These are phyloP conservation scores for Oncorhynchus tshawytscha DNA, from an alignment of 2,113 vertebrate genomes.

Conservation along the genomic window DNA sequence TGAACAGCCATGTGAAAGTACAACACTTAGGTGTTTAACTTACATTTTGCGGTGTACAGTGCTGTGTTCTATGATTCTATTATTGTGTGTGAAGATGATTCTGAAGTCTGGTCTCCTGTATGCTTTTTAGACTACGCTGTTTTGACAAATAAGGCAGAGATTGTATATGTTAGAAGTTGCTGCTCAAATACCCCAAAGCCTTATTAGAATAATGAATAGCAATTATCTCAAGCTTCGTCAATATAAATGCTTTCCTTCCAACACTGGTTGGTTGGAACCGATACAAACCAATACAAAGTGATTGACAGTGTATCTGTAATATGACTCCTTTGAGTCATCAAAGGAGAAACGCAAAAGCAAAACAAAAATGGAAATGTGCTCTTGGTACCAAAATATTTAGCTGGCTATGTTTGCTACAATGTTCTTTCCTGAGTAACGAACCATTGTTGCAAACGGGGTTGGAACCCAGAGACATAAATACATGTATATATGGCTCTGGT, in stretches of 20 bases:
- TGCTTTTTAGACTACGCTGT: slow-evolving; percentile 45
- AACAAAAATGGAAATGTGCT: slow-evolving; percentile 25
- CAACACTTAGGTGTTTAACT: slow-evolving; percentile 9
- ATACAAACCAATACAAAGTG: slow-evolving; percentile 29
- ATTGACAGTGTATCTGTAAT: slow-evolving; percentile 4
- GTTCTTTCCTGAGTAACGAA: slow-evolving; percentile 51
- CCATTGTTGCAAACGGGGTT: slow-evolving; percentile 39
- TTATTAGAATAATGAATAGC: slow-evolving; percentile 66
- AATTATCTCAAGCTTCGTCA: slow-evolving; percentile 49
- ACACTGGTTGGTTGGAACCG: slow-evolving; percentile 28
- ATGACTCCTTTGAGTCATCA: slow-evolving; percentile 24
- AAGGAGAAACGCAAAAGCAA: slow-evolving; percentile 15
- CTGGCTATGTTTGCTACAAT: background rate
- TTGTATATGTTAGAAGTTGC: slow-evolving; percentile 76
- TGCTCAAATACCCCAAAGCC: slow-evolving; percentile 79
- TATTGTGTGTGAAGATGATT: slow-evolving; percentile 19
- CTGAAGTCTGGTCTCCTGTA: slow-evolving; percentile 39
- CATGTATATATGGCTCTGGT: slow-evolving; percentile 19
- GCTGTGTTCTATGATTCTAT: slow-evolving; percentile 22
- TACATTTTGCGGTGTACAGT: slow-evolving; percentile 20
- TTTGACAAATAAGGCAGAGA: slow-evolving; percentile 65
- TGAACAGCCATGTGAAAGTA: slow-evolving; percentile 20
- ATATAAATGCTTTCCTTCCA: slow-evolving; percentile 22
- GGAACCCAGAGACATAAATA: slow-evolving; percentile 14
- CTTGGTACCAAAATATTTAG: slow-evolving; percentile 61